Evolutionary conservation across 2,113 vertebrate species (phyloP), one percentile per base, ranked within the genome.

Genomic region (Ciconia stormi): DNA sequence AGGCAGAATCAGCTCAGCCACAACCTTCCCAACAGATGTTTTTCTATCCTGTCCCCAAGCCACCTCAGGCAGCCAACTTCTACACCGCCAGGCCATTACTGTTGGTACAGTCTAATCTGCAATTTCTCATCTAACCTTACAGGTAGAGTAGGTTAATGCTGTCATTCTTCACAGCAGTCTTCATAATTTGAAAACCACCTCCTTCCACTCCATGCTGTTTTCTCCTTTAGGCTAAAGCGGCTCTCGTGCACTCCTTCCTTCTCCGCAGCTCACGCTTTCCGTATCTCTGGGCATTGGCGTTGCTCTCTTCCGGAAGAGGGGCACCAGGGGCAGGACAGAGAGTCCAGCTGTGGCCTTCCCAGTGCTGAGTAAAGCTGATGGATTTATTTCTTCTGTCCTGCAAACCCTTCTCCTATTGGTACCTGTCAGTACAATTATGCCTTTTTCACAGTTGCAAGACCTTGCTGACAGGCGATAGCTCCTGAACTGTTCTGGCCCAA

Each of bases 241-340:
- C 36, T 81, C 55, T 58, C 3, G 1, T 5, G 18, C 4, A 1
- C 63, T 50, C 44, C 66, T 30, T 22, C 18, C 19, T 62, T n/a
- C 70, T 7, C 38, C 7, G 2, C 34, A 47, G 19, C 84, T 74
- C 46, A 7, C 7, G 0, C 12, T 19, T 11, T 3, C 25, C 11
- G 46, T 46, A 2, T 22, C 67, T 34, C 65, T 46, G 72, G 46
- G 59, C 42, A 13, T 5, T 62, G 62, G 9, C 3, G 1, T 20
- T 32, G 44, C 5, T 70, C 55, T 66, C 20, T 46, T 23, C 53
- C 46, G 87, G 38, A 27, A 69, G 27, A 34, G 16, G 13, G 16
- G 4, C 42, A 19, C 2, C 0, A 0, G 29, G 32, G 17, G 36
- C 19, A 30, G 38, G 38, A 40, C 14, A 9, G 44, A 61, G 61